A percentile compares a stretch with the other conserved stretches of the same genome.
These are phyloP conservation scores for Cosmorhoe ocellata DNA, from an alignment of 2,888 invertebrate genomes.

Conservation along the genomic window DNA sequence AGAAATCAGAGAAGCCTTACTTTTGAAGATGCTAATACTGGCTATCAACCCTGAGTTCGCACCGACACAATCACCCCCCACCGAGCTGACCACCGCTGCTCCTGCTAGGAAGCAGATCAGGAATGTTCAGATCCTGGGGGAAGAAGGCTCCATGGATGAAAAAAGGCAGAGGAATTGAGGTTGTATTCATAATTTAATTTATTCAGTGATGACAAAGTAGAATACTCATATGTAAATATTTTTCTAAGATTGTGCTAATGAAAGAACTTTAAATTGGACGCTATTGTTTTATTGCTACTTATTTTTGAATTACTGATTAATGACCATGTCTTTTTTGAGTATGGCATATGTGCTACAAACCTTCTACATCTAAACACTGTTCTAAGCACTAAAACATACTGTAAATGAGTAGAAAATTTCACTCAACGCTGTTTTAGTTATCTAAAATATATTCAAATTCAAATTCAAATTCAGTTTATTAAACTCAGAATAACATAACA, in stretches of 20 bases:
- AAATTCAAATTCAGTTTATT: too few relatives aligned
- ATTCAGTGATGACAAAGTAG: constrained; percentile 44
- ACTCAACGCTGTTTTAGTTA: too few relatives aligned
- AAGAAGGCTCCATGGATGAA: constrained; percentile 76
- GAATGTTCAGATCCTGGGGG: constrained; percentile 88
- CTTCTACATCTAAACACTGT: too few relatives aligned
- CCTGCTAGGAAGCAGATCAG: constrained; percentile 84
- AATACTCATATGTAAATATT: constrained; percentile 71
- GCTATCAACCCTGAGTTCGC: constrained; percentile 85
- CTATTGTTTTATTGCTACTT: constrained; percentile 14
- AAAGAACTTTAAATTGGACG: constrained; percentile 37
- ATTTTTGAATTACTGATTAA: too few relatives aligned
- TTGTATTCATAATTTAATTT: constrained; percentile 46
- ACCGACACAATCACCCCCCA: constrained; percentile 67
- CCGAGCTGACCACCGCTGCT: constrained; percentile 74
- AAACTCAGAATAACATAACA: too few relatives aligned
- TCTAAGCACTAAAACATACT: too few relatives aligned
- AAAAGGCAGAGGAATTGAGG: constrained; percentile 61
- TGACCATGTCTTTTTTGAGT: too few relatives aligned
- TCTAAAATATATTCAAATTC: too few relatives aligned
- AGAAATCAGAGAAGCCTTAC: constrained; percentile 86
- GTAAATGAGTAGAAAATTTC: too few relatives aligned
- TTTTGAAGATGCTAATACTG: constrained; percentile 87
- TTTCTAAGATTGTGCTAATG: constrained; percentile 56
- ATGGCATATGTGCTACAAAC: too few relatives aligned